These are phyloP conservation scores for Atta colombica DNA, from an alignment of 1,140 invertebrate species.

Conservation along the genomic window DNA sequence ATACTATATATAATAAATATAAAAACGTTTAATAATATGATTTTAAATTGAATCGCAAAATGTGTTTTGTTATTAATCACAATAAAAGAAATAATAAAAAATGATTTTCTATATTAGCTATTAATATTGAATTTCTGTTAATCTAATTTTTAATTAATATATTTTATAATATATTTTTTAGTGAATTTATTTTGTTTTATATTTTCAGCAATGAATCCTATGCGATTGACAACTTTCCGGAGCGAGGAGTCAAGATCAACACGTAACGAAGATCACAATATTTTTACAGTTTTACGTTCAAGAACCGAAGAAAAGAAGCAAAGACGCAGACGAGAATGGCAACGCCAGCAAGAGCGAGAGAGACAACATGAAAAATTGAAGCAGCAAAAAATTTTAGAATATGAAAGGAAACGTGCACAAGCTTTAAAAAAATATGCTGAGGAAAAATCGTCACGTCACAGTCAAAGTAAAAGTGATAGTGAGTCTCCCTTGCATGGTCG, in stretches of 20 bases:
- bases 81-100: too few species aligned
- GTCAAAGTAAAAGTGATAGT: slow-evolving; percentile 56
- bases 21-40: too few species aligned
- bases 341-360: slow-evolving; percentile 60
- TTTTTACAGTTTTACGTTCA: not conserved
- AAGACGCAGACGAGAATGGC: slow-evolving; percentile 67
- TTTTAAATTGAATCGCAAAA: too few species aligned
- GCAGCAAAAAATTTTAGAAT: slow-evolving; percentile 66
- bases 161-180: too few species aligned
- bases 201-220: slow-evolving; percentile 47
- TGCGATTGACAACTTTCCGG: not conserved
- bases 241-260: slow-evolving; percentile 28
- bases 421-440: slow-evolving; percentile 10
- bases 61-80: too few species aligned
- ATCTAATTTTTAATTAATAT: too few species aligned
- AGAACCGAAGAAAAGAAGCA: slow-evolving; percentile 62
- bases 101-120: too few species aligned
- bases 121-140: too few species aligned
- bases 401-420: slow-evolving; percentile 55
- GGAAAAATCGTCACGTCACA: slow-evolving; percentile 16
- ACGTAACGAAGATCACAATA: slow-evolving; percentile 32
- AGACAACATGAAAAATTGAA: slow-evolving; percentile 68
- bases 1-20: too few species aligned
- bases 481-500: slow-evolving; percentile 39
- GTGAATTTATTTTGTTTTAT: not conserved